Evolutionary conservation across 1,140 invertebrate genomes (phyloP), one percentile per base, ranked within the genome.

Genomic region (Triops longicaudatus): DNA sequence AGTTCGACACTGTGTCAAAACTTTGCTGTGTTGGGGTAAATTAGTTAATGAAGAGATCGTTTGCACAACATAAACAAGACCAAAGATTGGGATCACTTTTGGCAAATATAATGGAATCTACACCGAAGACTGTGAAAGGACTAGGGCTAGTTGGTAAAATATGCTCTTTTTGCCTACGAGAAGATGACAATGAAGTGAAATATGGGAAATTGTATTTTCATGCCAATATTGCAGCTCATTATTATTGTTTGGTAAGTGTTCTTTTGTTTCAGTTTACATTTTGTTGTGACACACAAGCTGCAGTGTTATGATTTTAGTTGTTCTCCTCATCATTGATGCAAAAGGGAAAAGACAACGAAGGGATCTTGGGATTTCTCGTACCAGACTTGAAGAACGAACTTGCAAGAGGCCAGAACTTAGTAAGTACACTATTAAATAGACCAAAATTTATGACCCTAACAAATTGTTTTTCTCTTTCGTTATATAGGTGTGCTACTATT

Each of bases 321-420:
- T 86, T 91, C 78, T 87, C 89, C 0, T 88, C 88, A 71, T 89
- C 87, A 26, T 85, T 90, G 80, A 83, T 84, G 78, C 89, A 90
- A 79, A 86, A 85, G 79, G 89, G 89, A 7, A 82, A 83, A 26
- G 87, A 88, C 77, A 81, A 87, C 72, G 84, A 89, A 79, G 89
- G 90, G 1, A 89, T 90, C 78, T 82, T 89, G 44, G 90, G 90
- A 12, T 91, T 91, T 83, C 79, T 90, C 74, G 78, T 81, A 17
- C 78, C 81, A n/a, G 89, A 91, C 81, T 90, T 91, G 71, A 78
- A 83, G 14, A 87, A 86, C 76, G 90, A 90, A 84, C 77, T 88
- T 26, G 81, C 80, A 77, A 84, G 89, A 81, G 88, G 88, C 76
- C 82, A 82, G 74, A 85, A 83, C 81, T 81, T 90, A 80, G 88